phyloP scores from a whole-genome alignment of 2,888 invertebrate genomes.

The Drosophila mimetica region DNA sequence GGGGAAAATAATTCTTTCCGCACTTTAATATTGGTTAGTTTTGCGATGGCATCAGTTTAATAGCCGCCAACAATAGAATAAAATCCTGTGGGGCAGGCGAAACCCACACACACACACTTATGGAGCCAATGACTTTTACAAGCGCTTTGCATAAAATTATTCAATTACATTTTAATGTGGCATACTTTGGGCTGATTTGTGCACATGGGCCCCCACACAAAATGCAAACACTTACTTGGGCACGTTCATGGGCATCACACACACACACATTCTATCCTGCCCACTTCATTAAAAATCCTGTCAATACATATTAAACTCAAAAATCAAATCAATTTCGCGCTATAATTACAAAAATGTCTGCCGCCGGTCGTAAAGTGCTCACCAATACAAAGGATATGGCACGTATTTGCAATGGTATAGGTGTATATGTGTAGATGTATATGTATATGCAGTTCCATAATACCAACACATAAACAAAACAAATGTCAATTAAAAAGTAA shows the following conservation, averaged over 20 bases:
- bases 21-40: constrained; percentile 7
- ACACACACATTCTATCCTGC: constrained; percentile 3
- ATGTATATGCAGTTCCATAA: constrained; percentile 2
- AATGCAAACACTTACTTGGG: constrained; percentile 31
- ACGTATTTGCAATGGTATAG: background rate
- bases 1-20: constrained; percentile 1
- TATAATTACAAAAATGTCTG: constrained; percentile 78
- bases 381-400: constrained; percentile 35
- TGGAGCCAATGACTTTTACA: constrained; percentile 26
- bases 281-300: constrained; percentile 72
- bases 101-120: constrained; percentile 21
- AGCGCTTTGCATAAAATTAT: constrained; percentile 49
- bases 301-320: constrained; percentile 78
- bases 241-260: constrained; percentile 1
- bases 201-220: constrained; percentile 11
- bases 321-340: constrained; percentile 78
- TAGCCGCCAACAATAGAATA: constrained; percentile 15
- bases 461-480: constrained; percentile 57
- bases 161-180: constrained; percentile 58
- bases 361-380: constrained; percentile 72
- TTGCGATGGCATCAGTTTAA: constrained; percentile 13
- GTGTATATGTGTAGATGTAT: background rate
- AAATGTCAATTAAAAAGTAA: constrained; percentile 79
- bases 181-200: constrained; percentile 45
- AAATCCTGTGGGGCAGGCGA: background rate